Conservation (phyloP, 2,113 vertebrate genomes). For the Melanocharis versteri region DNA sequence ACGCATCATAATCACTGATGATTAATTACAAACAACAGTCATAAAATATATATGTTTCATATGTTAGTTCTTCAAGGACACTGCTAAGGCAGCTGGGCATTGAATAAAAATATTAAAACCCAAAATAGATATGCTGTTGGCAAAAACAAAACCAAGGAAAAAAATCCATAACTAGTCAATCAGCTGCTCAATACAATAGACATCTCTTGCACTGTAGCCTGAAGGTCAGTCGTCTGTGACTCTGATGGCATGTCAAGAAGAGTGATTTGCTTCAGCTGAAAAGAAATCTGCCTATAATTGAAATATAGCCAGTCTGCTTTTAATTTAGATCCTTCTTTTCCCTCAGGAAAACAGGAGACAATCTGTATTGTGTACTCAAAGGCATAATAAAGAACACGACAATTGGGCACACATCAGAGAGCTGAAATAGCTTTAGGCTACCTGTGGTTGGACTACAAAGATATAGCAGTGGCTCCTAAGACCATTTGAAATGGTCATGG, state of each 20-base stretch:
- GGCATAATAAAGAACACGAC: background rate
- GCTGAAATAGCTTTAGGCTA: background rate
- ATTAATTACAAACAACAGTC: constrained; percentile 1
- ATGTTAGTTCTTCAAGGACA: background rate
- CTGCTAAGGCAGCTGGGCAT: background rate
- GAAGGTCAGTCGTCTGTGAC: background rate
- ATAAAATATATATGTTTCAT: background rate
- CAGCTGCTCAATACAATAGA: background rate
- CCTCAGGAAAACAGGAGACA: background rate
- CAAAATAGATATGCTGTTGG: background rate
- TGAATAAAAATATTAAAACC: background rate
- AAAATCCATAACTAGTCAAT: background rate
- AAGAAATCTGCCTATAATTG: background rate
- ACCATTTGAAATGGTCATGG: background rate
- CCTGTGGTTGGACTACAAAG: background rate
- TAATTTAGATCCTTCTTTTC: background rate
- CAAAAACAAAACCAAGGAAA: background rate
- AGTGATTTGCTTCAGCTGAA: background rate
- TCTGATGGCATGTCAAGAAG: background rate
- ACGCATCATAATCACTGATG: background rate
- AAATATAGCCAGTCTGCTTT: background rate
- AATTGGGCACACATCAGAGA: background rate
- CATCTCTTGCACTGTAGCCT: background rate
- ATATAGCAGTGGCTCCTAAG: background rate
- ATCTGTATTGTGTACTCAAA: background rate